These are phyloP conservation scores for Lasioglossum morio DNA, from an alignment of 2,888 invertebrate species.

Conservation along the genomic window DNA sequence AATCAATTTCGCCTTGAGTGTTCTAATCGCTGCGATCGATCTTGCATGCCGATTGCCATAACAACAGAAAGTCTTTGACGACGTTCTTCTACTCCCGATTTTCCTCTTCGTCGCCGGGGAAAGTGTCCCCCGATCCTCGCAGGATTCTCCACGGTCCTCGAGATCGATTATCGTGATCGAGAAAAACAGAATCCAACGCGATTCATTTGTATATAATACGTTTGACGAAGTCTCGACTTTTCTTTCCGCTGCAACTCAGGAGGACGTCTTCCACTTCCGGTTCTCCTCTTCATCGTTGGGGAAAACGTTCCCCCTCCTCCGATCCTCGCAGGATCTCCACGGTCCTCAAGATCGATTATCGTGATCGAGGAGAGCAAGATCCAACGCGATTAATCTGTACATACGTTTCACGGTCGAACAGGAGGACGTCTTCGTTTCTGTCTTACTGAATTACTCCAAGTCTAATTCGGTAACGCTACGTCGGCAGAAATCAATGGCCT, in stretches of 20 bases:
- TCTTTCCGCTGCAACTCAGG: not conserved
- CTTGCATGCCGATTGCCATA: constrained; percentile 47
- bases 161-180: not conserved
- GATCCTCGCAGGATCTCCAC: constrained; percentile 12
- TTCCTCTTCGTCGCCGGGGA: too few relatives aligned
- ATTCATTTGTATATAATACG: not conserved
- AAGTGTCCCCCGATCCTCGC: not conserved
- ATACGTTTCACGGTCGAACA: not conserved
- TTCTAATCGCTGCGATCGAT: constrained; percentile 1
- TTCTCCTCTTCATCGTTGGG: too few relatives aligned
- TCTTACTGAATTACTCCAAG: constrained; percentile 70
- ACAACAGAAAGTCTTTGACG: constrained; percentile 22
- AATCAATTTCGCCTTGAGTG: not conserved
- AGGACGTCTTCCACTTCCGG: too few relatives aligned
- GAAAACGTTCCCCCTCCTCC: too few relatives aligned
- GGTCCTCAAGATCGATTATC: not conserved
- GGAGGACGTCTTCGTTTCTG: not conserved
- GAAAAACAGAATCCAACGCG: not conserved
- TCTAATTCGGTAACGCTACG: constrained; percentile 63
- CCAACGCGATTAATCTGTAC: not conserved
- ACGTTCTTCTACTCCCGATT: not conserved
- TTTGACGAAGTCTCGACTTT: not conserved
- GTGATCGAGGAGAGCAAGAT: not conserved
- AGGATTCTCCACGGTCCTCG: constrained; percentile 13
- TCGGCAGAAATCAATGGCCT: not conserved